Evolutionary conservation across 2,888 invertebrate species (phyloP).

Genomic region (Rhabditoides inermis): DNA sequence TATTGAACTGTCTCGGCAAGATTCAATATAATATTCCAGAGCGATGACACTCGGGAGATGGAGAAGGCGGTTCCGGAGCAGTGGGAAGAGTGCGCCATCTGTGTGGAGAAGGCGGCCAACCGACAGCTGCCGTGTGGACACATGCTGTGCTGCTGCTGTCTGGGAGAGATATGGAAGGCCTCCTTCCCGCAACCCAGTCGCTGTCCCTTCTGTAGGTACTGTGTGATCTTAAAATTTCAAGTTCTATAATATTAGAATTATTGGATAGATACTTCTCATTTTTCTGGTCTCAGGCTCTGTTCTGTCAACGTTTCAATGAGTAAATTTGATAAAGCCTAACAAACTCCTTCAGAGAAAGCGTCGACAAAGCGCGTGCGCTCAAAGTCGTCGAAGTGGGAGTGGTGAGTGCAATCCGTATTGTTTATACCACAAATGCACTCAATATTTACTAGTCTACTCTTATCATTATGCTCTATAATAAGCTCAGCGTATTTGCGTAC

Average conservation of each 20-base stretch:
- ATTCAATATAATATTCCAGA: too few species aligned
- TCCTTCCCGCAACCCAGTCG: background rate
- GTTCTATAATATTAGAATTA: too few species aligned
- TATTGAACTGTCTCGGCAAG: too few species aligned
- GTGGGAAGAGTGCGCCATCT: constrained; percentile 13
- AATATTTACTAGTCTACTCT: background rate
- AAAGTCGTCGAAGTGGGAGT: background rate
- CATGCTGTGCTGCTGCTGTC: constrained; percentile 18
- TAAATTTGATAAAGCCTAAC: too few species aligned
- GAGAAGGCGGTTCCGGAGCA: background rate
- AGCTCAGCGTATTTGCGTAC: background rate
- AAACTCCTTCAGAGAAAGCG: too few species aligned
- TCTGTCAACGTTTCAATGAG: too few species aligned
- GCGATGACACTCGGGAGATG: background rate
- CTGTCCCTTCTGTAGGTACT: constrained; percentile 12
- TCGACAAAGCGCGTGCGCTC: too few species aligned
- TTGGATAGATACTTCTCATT: too few species aligned
- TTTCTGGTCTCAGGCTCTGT: too few species aligned
- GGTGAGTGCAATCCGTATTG: background rate
- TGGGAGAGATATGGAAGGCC: constrained; percentile 12
- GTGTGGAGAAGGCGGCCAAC: constrained; percentile 10
- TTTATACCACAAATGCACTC: background rate
- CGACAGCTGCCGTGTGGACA: constrained; percentile 13
- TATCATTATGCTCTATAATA: background rate
- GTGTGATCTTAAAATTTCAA: too few species aligned